Evolutionary conservation across 2,888 invertebrate genomes (phyloP), one percentile per base, ranked within the genome.

Genomic region (Amblyjoppa fuscipennis): DNA sequence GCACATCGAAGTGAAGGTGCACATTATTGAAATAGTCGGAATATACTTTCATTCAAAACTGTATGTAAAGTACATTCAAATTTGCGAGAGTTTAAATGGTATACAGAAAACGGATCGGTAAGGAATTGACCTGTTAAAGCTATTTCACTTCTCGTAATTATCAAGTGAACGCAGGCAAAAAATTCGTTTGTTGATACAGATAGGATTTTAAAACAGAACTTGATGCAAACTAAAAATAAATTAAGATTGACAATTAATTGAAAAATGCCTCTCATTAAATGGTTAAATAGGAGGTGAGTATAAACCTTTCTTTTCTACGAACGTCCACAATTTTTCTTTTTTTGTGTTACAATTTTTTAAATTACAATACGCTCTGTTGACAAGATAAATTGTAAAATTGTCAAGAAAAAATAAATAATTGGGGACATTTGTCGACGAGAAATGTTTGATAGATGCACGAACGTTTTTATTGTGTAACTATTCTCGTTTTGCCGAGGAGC

Each of bases 401-500:
- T 3, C 45, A 49, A 49, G 16, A 16, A 16, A 49, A 49, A 41
- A 41, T 3, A 49, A 49, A 49, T 3, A 49, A 49, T 49, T 49
- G 16, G 13, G 45, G 16, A 16, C 45, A 49, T 49, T 49, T 49
- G 45, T 4, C 0, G 45, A 49, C 45, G 45, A 16, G 45, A 49
- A 49, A 49, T 49, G 53, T 51, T 13, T 66, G 20, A 25, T 25
- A 4, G 66, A 64, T 61, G 56, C 11, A 28, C 38, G 34, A 66
- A 59, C 41, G 49, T 59, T 49, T 56, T 64, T 9, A 53, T 69
- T 74, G 75, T 56, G 59, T 53, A 70, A 77, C 77, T 77, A 75
- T 78, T 71, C 34, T 49, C 73, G 78, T 82, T 82, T 82, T 85
- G 70, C 79, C 78, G 64, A 38, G 56, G 9, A 28, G 25, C 31